Evolutionary conservation across 2,888 invertebrate species (phyloP), one percentile per base, ranked within the genome.

Genomic region (Halictus ligatus): DNA sequence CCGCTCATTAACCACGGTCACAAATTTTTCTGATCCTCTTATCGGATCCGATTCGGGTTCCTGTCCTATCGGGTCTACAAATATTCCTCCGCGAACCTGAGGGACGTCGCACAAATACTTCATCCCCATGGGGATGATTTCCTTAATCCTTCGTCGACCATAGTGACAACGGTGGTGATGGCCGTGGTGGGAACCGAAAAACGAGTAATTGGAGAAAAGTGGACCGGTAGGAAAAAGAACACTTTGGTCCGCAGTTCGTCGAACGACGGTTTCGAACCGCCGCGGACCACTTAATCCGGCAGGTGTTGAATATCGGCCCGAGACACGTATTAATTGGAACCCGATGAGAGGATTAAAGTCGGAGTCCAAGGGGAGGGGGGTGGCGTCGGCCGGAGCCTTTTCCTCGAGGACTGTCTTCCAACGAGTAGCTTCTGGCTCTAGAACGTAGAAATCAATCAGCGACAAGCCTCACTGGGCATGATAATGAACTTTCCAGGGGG

Each of bases 241-340:
- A 1, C 13, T 43, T 64, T 2, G 25, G 64, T n/a, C 3, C 2
- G 54, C n/a, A 40, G 78, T 73, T 73, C 58, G n/a, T 77, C 54
- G 35, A 40, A 13, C 54, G 76, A 6, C 46, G 73, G 83, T 81
- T 87, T 78, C 67, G 76, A 86, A 87, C n/a, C 78, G 58, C 50
- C 35, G 58, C 78, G 12, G 46, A 74, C 46, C 80, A 86, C 86
- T 87, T 87, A 86, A 83, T 78, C 75, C 64, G 64, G 48, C 50
- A 78, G 73, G 81, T 76, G 78, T 78, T 69, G 76, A 83, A 81
- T 80, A 80, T 76, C 76, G 35, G 48, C 46, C 13, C 40, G 18
- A 18, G 76, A 83, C 80, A 78, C 73, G 78, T 86, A 89, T 88
- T 89, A 89, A 89, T 89, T 89, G 88, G 73, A 88, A 86, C 76